A percentile compares a stretch with the other conserved stretches of the same genome.
Evolutionary conservation across 2,113 vertebrate species (phyloP).

Genomic region (Lepidiolamprologus cunningtoni): DNA sequence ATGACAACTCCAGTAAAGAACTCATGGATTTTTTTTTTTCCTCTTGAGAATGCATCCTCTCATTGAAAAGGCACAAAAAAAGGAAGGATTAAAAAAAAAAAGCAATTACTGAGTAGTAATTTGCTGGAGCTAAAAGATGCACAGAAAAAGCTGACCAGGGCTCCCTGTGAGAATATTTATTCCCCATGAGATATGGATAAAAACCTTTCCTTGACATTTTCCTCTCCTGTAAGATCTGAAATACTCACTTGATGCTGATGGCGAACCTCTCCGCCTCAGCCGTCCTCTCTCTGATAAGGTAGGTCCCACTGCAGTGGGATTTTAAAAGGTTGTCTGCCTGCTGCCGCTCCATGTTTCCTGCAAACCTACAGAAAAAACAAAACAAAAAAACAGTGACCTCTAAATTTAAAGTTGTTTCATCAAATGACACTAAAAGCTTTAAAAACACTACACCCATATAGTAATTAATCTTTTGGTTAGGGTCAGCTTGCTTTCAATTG

Average conservation of each 20-base stretch:
- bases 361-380: constrained; percentile 77
- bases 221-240: background rate
- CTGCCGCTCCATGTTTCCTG: constrained; percentile 93
- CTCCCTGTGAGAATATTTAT: background rate
- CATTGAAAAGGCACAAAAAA: background rate
- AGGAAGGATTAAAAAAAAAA: background rate
- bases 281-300: constrained; percentile 92
- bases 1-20: constrained; percentile 3
- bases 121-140: constrained; percentile 12
- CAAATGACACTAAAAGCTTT: background rate
- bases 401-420: background rate
- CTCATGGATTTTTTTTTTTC: background rate
- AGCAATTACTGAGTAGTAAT: constrained; percentile 40
- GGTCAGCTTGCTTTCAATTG: background rate
- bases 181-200: background rate
- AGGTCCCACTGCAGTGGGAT: constrained; percentile 88
- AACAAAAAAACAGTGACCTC: background rate
- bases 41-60: background rate
- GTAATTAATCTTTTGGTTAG: constrained; percentile 2
- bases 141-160: background rate
- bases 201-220: background rate
- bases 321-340: constrained; percentile 95
- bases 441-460: background rate
- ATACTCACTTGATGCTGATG: constrained; percentile 95
- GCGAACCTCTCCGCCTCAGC: constrained; percentile 93